phyloP scores from a whole-genome alignment of 2,113 vertebrate genomes.

The Tenebrosternarchus preto region DNA sequence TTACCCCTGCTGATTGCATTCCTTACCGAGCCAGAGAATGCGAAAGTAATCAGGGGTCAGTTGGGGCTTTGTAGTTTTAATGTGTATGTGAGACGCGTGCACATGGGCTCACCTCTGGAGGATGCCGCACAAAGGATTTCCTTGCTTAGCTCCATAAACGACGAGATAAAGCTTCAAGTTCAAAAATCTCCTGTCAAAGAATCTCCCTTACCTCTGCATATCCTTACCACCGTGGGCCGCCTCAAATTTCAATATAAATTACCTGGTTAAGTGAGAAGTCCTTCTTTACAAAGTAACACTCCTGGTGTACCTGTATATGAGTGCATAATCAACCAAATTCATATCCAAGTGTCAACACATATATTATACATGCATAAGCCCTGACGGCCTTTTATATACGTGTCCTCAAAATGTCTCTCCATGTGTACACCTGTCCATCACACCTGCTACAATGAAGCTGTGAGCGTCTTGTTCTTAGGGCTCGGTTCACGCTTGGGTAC shows the following conservation, averaged over 20 bases:
- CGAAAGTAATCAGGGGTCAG: slow-evolving; percentile 38
- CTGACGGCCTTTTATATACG: slow-evolving; percentile 20
- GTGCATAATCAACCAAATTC: not conserved
- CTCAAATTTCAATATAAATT: not conserved
- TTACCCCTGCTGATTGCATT: slow-evolving; percentile 65
- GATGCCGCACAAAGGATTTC: not conserved
- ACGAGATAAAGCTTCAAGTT: not conserved
- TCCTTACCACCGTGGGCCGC: too few species aligned
- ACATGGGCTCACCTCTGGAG: not conserved
- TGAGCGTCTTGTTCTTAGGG: slow-evolving; percentile 55
- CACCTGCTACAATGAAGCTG: slow-evolving; percentile 68
- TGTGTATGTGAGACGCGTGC: not conserved
- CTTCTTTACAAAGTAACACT: not conserved
- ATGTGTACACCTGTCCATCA: slow-evolving; percentile 12
- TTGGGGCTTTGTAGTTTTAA: slow-evolving; percentile 4
- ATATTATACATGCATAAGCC: not conserved
- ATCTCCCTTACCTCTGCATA: too few species aligned
- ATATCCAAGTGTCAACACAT: slow-evolving; percentile 30
- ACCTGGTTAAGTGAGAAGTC: not conserved
- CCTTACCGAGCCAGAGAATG: slow-evolving; percentile 50
- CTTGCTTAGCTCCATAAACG: not conserved
- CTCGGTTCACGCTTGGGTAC: slow-evolving; percentile 21
- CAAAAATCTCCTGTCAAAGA: too few species aligned
- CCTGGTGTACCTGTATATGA: not conserved
- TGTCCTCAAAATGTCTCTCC: slow-evolving; percentile 55